Conservation (phyloP, 2,797 vertebrate species). For the Sebastes reedi region DNA sequence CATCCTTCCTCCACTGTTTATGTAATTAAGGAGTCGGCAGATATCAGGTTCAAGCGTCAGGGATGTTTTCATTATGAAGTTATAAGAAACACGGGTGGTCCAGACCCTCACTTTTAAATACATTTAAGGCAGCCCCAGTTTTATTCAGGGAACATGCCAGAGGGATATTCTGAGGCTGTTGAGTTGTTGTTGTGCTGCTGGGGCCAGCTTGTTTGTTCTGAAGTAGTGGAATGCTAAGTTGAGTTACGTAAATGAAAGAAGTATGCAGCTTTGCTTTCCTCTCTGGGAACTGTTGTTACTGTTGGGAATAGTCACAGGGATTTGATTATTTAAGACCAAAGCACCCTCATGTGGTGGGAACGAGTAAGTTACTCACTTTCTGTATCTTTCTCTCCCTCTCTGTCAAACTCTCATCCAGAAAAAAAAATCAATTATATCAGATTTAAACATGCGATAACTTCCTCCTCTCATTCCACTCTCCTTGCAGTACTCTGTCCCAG, state of each 20-base stretch:
- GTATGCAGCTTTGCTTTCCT: constrained; percentile 28
- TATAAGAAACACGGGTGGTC: constrained; percentile 43
- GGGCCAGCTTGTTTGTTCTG: constrained; percentile 58
- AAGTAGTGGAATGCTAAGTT: constrained; percentile 55
- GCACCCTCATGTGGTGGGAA: constrained; percentile 44
- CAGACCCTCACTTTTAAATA: constrained; percentile 21
- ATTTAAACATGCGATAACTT: not conserved
- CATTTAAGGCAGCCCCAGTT: constrained; percentile 25
- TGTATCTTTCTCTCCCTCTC: not conserved
- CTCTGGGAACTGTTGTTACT: constrained; percentile 46
- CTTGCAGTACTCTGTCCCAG: constrained; percentile 91
- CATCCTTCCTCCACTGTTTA: constrained; percentile 3
- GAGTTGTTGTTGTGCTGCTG: constrained; percentile 17
- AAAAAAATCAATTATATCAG: not conserved
- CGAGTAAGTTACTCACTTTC: not conserved
- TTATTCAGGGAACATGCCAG: constrained; percentile 42
- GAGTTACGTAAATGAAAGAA: constrained; percentile 56
- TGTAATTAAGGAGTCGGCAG: constrained; percentile 1
- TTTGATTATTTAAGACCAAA: not conserved
- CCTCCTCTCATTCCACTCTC: not conserved
- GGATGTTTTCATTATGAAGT: constrained; percentile 34
- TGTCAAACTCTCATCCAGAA: not conserved
- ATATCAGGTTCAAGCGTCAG: not conserved
- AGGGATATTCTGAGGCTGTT: constrained; percentile 57
- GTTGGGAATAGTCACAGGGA: not conserved